Evolutionary conservation across 2,797 vertebrate genomes (phyloP).

Genomic region (Lacerta bilineata): DNA sequence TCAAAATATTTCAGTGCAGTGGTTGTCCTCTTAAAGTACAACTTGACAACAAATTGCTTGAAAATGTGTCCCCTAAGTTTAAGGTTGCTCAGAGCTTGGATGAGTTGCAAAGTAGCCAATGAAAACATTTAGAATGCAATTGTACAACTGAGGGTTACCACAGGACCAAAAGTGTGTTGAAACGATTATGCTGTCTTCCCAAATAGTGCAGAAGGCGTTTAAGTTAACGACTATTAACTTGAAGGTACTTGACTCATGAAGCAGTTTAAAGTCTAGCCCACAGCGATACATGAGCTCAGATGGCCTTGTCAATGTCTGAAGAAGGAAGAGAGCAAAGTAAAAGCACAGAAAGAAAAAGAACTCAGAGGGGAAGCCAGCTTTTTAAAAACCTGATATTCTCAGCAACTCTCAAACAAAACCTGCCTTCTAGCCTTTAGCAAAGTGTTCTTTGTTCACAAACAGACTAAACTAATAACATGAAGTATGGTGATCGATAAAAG

Average conservation of each 20-base stretch:
- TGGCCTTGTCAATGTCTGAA: slow-evolving; percentile 8
- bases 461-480: slow-evolving; percentile 13
- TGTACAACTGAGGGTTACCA: background rate
- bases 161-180: background rate
- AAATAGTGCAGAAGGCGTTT: background rate
- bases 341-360: background rate
- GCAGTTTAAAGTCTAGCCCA: slow-evolving; percentile 16
- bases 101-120: background rate
- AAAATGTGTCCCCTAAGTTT: background rate
- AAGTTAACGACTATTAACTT: background rate
- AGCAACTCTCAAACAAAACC: background rate
- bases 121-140: background rate
- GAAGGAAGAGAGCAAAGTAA: background rate
- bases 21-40: background rate
- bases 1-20: background rate
- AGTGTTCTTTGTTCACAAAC: slow-evolving; percentile 17
- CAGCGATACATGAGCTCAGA: slow-evolving; percentile 24
- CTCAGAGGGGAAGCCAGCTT: background rate
- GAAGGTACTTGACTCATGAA: slow-evolving; percentile 28
- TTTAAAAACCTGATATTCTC: background rate
- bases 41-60: slow-evolving; percentile 12
- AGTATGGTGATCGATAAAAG: slow-evolving; percentile 16
- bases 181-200: background rate
- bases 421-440: slow-evolving; percentile 7
- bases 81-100: background rate